Percentiles rank a stretch among this genome's conserved stretches.
Evolutionary conservation across 2,113 vertebrate genomes (phyloP).

Genomic region (Clarias batrachus): DNA sequence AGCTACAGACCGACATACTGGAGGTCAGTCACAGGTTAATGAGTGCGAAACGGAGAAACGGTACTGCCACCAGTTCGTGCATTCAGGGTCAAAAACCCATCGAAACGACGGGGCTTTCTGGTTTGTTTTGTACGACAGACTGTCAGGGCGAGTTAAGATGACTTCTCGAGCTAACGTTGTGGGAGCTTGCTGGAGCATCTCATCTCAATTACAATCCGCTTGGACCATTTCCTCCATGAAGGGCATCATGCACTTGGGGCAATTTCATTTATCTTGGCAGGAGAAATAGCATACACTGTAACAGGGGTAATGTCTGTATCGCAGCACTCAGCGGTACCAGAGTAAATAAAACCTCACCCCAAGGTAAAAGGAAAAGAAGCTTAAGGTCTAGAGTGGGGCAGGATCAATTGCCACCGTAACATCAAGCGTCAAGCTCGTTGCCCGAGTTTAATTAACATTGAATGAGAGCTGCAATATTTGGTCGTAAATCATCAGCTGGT

Average conservation of each 20-base stretch:
- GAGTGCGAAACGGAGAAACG: not conserved
- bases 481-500: not conserved
- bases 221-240: slow-evolving; percentile 30
- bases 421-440: not conserved
- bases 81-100: not conserved
- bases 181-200: slow-evolving; percentile 24
- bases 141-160: slow-evolving; percentile 1
- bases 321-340: not conserved
- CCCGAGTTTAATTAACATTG: not conserved
- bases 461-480: not conserved
- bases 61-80: not conserved
- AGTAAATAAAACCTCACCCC: not conserved
- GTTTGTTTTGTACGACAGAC: not conserved
- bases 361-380: not conserved
- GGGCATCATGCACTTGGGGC: slow-evolving; percentile 25
- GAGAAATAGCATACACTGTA: not conserved
- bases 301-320: not conserved
- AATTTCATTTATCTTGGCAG: not conserved
- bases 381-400: not conserved
- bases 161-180: not conserved
- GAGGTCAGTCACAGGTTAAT: slow-evolving; percentile 9
- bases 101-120: not conserved
- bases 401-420: not conserved
- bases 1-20: not conserved
- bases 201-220: slow-evolving; percentile 15